These are phyloP conservation scores for Leptinotarsa defecta DNA, from an alignment of 1,140 invertebrate genomes.

Conservation along the genomic window DNA sequence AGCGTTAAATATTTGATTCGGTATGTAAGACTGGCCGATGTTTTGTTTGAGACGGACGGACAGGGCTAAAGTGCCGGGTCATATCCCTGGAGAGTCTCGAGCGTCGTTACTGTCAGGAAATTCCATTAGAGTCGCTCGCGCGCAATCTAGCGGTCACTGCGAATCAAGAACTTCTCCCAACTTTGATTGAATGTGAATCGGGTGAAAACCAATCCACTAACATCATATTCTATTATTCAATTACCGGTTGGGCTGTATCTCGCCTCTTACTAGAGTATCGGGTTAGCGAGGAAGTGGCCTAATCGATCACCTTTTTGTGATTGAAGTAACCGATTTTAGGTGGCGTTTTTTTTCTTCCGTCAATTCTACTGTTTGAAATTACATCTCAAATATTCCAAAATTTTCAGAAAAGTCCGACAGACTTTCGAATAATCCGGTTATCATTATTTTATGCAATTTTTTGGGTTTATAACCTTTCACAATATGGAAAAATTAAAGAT, in stretches of 20 bases:
- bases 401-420: no score
- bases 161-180: slow-evolving; percentile 30
- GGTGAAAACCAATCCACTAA: slow-evolving; percentile 30
- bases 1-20: slow-evolving; percentile 29
- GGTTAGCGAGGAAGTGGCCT: background rate
- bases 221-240: slow-evolving; percentile 35
- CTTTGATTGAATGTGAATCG: slow-evolving; percentile 34
- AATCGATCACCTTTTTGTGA: slow-evolving; percentile 1
- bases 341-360: no score
- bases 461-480: no score
- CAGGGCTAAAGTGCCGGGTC: slow-evolving; percentile 29
- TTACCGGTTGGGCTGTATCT: slow-evolving; percentile 13
- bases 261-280: background rate
- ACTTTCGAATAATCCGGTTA: no score
- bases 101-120: slow-evolving; percentile 28
- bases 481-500: no score
- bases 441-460: no score
- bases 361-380: no score
- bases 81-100: slow-evolving; percentile 20
- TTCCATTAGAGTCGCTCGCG: slow-evolving; percentile 28
- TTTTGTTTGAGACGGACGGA: slow-evolving; percentile 24
- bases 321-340: background rate
- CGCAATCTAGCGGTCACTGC: slow-evolving; percentile 15
- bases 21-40: slow-evolving; percentile 28
- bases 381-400: no score